Base-by-base conservation (phyloP, 1,140 invertebrate species). In the Pygmarrhopalites habei region DNA sequence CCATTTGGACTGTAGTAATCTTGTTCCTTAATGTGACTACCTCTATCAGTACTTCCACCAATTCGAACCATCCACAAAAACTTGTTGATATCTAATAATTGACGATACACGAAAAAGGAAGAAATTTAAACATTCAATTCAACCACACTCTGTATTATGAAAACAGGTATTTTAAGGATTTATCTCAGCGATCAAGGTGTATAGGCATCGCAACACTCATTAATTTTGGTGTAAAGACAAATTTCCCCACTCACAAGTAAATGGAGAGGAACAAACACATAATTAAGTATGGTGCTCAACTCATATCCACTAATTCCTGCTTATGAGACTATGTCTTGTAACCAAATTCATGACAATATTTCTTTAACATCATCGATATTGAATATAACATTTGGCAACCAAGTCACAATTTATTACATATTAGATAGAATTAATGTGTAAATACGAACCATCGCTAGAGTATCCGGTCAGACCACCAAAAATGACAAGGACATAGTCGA, bases 11-110 rank as follows among this genome's bases (percentile, higher is more conserved):
- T 94, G 79, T 95, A 98, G 76, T 98, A 98, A 80, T 98, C 93
- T 73, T 85, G 86, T 78, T 98, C 95, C 73, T 92, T 90, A 71
- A 98, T 98, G 74, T 97, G 92, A 49, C 84, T 84, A 39, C 95
- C 94, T 71, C 88, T 83, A 65, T 96, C 92, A 23, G 94, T 98
- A 73, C 90, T 94, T 62, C 94, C 95, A 68, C 93, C 95, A 75
- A 98, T 98, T 64, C 95, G 83, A 7, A 98, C 95, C 95, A 98
- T 98, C 95, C 95, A 98, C 68, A 98, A 80, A 79, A 98, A 98
- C 79, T 98, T 98, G 77, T 98, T 98, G 53, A 98, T 93, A 76
- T 96, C 87, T 88, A 73, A 32, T 75, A 75, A 58, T 58, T 62
- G 62, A 55, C 65, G 10, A 41, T 47, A 21, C 28, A 53, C 26